phyloP scores from a whole-genome alignment of 2,797 vertebrate genomes.

The Scyliorhinus canicula region DNA sequence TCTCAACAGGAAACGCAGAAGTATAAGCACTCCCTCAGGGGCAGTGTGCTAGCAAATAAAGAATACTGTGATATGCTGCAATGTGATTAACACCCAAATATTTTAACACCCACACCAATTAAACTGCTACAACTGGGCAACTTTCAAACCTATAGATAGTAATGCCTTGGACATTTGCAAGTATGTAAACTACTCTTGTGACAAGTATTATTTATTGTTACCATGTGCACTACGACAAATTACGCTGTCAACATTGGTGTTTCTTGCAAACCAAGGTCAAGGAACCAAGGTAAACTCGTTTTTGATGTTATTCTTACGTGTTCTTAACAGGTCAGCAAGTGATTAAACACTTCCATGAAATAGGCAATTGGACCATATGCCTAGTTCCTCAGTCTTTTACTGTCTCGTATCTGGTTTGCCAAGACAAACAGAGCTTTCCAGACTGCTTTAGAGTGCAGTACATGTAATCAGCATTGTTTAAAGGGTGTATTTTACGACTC shows the following conservation, averaged over 20 bases:
- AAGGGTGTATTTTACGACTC: not conserved
- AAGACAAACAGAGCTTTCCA: not conserved
- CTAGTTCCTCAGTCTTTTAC: not conserved
- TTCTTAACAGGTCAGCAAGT: slow-evolving; percentile 6
- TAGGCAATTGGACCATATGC: slow-evolving; percentile 13
- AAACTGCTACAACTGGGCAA: slow-evolving; percentile 27
- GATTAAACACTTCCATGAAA: slow-evolving; percentile 11
- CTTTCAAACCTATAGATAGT: slow-evolving; percentile 6
- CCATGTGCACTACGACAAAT: slow-evolving; percentile 19
- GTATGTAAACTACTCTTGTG: not conserved
- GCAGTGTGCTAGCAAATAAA: not conserved
- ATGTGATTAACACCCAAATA: slow-evolving; percentile 6
- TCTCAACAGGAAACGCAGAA: not conserved
- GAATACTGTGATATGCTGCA: not conserved
- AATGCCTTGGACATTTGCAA: slow-evolving; percentile 28
- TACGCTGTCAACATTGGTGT: slow-evolving; percentile 24
- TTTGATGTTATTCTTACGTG: slow-evolving; percentile 9
- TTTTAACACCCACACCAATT: slow-evolving; percentile 10
- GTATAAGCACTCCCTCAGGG: slow-evolving; percentile 23
- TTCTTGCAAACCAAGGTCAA: slow-evolving; percentile 16
- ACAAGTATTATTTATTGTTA: slow-evolving; percentile 32
- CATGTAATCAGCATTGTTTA: not conserved
- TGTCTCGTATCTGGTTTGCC: not conserved
- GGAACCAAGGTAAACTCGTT: not conserved
- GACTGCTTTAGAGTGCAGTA: not conserved